Evolutionary conservation across 2,113 vertebrate species (phyloP).

Genomic region (Cheilinus undulatus): DNA sequence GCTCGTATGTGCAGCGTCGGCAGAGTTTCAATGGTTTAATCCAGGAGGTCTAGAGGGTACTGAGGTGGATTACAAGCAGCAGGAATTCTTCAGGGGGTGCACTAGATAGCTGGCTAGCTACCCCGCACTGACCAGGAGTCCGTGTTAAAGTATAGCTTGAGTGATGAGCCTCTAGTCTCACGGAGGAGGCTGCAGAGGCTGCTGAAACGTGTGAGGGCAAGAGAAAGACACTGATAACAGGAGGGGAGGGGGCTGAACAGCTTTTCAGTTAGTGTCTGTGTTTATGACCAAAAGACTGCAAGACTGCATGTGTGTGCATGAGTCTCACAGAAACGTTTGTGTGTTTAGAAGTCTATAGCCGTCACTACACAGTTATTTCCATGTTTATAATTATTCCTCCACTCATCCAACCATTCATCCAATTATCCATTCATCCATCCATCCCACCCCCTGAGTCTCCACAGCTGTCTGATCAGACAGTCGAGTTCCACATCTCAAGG

Average conservation of each 20-base stretch:
- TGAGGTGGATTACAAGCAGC: constrained; percentile 23
- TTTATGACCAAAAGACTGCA: constrained; percentile 27
- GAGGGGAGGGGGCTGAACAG: constrained; percentile 21
- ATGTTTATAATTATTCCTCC: constrained; percentile 40
- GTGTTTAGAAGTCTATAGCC: constrained; percentile 56
- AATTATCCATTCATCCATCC: constrained; percentile 41
- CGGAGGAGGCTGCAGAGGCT: constrained; percentile 9
- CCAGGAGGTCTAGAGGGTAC: constrained; percentile 3
- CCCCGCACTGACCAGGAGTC: constrained; percentile 43
- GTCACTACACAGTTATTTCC: constrained; percentile 51
- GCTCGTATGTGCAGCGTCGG: not conserved
- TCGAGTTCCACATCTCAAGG: constrained; percentile 60
- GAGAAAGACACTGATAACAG: constrained; percentile 22
- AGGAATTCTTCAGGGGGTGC: not conserved
- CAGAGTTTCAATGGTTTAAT: constrained; percentile 4
- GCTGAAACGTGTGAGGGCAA: constrained; percentile 33
- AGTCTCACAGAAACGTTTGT: constrained; percentile 38
- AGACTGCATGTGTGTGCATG: constrained; percentile 41
- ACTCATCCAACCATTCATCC: constrained; percentile 39
- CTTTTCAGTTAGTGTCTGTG: constrained; percentile 41
- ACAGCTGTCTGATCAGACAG: constrained; percentile 68
- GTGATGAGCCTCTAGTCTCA: constrained; percentile 2
- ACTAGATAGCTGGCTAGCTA: constrained; percentile 37
- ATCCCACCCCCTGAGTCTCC: constrained; percentile 44
- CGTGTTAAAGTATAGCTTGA: constrained; percentile 23